Percentiles rank a stretch among this genome's conserved stretches.
Evolutionary conservation across 2,113 vertebrate genomes (phyloP).

Genomic region (Epinephelus lanceolatus): DNA sequence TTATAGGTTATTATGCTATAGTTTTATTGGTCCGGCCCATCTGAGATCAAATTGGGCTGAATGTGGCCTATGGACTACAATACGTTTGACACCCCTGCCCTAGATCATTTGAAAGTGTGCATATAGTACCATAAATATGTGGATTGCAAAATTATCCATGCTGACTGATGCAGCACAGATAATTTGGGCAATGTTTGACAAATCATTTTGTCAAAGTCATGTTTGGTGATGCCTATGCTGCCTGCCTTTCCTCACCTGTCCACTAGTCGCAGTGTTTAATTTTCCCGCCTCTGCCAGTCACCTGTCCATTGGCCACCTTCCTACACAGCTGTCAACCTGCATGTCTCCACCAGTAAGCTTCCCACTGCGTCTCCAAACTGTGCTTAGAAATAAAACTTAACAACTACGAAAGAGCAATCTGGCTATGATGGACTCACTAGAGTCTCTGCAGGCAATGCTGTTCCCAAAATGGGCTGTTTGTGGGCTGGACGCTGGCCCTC

Average conservation of each 20-base stretch:
- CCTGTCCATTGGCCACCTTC: not conserved
- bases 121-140: no score
- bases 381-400: no score
- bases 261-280: not conserved
- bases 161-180: no score
- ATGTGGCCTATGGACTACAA: no score
- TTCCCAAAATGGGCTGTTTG: not conserved
- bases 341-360: not conserved
- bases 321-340: not conserved
- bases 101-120: no score
- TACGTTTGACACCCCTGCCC: no score
- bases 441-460: not conserved
- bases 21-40: no score
- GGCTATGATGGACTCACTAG: not conserved
- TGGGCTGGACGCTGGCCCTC: not conserved
- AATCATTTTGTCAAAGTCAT: not conserved
- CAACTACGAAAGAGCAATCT: not conserved
- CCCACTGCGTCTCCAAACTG: not conserved
- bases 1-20: no score
- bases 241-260: conserved; percentile 24
- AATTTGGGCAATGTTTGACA: no score
- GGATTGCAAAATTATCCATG: no score
- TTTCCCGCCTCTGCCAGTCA: not conserved
- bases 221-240: not conserved
- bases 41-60: no score